Evolutionary conservation across 1,140 invertebrate species (phyloP), one percentile per base, ranked within the genome.

Genomic region (Ruditapes philippinarum): DNA sequence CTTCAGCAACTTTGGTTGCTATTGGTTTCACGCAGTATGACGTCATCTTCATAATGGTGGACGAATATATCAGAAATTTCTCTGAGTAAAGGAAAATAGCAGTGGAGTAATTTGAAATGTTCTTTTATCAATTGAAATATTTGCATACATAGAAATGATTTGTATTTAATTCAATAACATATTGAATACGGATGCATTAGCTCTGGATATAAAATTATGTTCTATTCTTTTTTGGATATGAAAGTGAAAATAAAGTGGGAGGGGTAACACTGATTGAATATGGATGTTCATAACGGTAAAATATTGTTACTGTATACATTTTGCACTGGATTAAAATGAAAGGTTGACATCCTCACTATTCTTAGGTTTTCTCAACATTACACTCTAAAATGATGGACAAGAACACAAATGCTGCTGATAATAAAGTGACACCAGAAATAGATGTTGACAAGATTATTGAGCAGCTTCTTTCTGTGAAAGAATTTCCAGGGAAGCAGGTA

Each of bases 401-500:
- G 57, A 76, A 57, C 33, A 78, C 73, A 42, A 78, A 60, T 78
- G 70, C 70, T 4, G 42, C 45, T 54, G 82, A 57, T 51, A 85
- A 57, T 70, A 85, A 85, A 70, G 28, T 65, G n/a, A 38, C 42
- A 33, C 89, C 87, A 83, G 91, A 94, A 31, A 82, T 95, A 73
- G 94, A 95, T 84, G 90, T 95, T n/a, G 95, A 95, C 90, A 89
- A 90, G 49, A 93, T 95, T 25, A 95, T 95, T 73, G 90, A 94
- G 68, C 95, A 95, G 83, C 91, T 95, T 31, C 88, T 95, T 3
- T 80, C 94, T 45, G 92, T 92, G 7, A 93, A 93, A 88, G 92
- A 95, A n/a, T 73, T 90, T 54, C 92, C 95, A 38, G 92, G 92
- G n/a, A 95, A 95, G 89, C 95, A 95, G 94, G 95, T 95, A 89